Base-by-base conservation (phyloP, 2,797 vertebrate genomes). In the Danio jaintianensis region DNA sequence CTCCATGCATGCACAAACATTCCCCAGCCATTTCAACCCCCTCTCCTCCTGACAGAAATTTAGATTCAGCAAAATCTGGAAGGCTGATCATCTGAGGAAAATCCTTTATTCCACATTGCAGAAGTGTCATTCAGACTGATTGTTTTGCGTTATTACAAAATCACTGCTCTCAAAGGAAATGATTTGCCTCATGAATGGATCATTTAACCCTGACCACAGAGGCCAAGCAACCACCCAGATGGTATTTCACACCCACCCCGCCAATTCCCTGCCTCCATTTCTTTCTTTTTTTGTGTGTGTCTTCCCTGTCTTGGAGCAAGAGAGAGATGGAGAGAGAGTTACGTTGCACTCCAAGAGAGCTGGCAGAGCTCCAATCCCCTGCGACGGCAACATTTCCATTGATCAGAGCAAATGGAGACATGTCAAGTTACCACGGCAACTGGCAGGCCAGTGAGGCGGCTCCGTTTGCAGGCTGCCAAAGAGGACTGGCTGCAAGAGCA, bases 391-490 rank as follows among this genome's bases (percentile, higher is more conserved):
- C 81, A 84, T 84, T 83, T 75, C 79, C 81, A 88, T 87, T 86
- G 85, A 89, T 88, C 88, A 84, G 82, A 83, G 81, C 72, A 84
- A 87, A 87, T 83, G 85, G 83, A 86, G 83, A 89, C 76, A 82
- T 86, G 85, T 87, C 79, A 84, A 72, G 88, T 89, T 86, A 81
- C 88, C 86, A 87, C 72, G 85, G 87, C 83, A 89, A 89, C 88
- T 83, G 76, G 78, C 76, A 86, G 81, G 76, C 74, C 58, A 64
- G 79, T 59, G 9, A 79, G 52, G 76, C 42, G 53, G 48, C 63
- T 62, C 64, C 74, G 67, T 66, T 50, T 55, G 78, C 64, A 72
- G 64, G 78, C 68, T 64, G 85, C 40, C 48, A 52, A 53, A 55
- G 64, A 68, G 72, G 62, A 71, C 29, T 66, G 74, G 58, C 20